Evolutionary conservation across 2,113 vertebrate species (phyloP), one percentile per base, ranked within the genome.

Genomic region (Hoplias malabaricus): DNA sequence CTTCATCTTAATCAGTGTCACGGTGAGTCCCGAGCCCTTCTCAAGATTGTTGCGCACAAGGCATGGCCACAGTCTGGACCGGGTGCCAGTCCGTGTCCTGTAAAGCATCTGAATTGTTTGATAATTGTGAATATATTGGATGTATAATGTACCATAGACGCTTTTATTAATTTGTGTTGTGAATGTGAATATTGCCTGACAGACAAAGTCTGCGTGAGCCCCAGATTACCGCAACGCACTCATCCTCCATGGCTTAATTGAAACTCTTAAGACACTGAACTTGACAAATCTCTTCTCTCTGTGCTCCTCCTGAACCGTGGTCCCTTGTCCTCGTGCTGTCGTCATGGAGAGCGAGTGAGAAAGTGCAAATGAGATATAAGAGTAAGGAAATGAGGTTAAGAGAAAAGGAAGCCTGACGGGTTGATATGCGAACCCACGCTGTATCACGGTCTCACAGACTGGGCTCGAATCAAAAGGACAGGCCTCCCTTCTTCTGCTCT

Each of bases 121-220:
- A 59, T 25, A 2, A 23, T 27, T 57, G 25, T 57, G 25, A 14
- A 33, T 31, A 61, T 61, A 61, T n/a, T n/a, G 1, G 9, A 16
- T 61, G 57, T 13, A 12, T 33, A 34, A 61, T 61, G 13, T 61
- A 19, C 29, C n/a, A n/a, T n/a, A n/a, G n/a, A n/a, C n/a, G 31
- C 14, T 61, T 59, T 29, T 61, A 59, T 59, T 59, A 31, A 33
- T 33, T 61, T 61, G 29, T 61, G 57, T 61, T n/a, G n/a, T n/a
- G n/a, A n/a, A 34, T 61, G n/a, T 61, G 16, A 61, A 61, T 61
- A n/a, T 34, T 61, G 29, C 57, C 31, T 61, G 29, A 61, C 57
- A 12, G 57, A n/a, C 29, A 12, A 34, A 34, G 1, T 61, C 13
- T 19, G 31, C 4, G 6, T 9, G n/a, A 61, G 16, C 13, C 31